Conservation (phyloP, 2,113 vertebrate species). For the Bothrops jararaca region DNA sequence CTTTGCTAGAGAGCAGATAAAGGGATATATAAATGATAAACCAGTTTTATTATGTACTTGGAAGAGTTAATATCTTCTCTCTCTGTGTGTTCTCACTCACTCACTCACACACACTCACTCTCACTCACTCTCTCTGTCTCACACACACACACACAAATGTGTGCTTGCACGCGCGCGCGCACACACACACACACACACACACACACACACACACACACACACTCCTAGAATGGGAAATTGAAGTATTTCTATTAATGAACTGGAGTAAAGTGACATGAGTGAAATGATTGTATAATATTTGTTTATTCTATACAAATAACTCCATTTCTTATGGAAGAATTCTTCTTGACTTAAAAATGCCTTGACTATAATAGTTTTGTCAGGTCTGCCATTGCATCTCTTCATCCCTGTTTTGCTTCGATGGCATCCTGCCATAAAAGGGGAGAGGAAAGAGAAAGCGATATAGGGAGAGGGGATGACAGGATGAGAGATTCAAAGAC, state of each 20-base stretch:
- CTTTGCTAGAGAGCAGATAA: background rate
- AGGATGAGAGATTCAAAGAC: background rate
- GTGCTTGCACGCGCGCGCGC: accelerated
- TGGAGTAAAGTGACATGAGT: background rate
- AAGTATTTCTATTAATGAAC: background rate
- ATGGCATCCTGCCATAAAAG: background rate
- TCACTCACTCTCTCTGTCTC: no score
- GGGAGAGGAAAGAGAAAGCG: background rate
- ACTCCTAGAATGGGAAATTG: background rate
- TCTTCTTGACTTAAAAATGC: background rate
- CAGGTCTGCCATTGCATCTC: background rate
- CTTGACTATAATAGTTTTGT: background rate
- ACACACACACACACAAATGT: no score
- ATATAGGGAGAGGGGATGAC: background rate
- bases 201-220: background rate
- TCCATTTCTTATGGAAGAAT: background rate
- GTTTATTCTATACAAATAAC: background rate
- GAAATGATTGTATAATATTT: background rate
- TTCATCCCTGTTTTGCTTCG: background rate
- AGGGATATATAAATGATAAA: background rate
- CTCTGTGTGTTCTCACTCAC: no score
- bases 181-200: background rate
- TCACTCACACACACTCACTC: no score
- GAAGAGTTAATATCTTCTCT: background rate
- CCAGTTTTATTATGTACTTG: background rate